phyloP scores from a whole-genome alignment of 2,888 invertebrate genomes.

The Rotaria magnacalcarata region DNA sequence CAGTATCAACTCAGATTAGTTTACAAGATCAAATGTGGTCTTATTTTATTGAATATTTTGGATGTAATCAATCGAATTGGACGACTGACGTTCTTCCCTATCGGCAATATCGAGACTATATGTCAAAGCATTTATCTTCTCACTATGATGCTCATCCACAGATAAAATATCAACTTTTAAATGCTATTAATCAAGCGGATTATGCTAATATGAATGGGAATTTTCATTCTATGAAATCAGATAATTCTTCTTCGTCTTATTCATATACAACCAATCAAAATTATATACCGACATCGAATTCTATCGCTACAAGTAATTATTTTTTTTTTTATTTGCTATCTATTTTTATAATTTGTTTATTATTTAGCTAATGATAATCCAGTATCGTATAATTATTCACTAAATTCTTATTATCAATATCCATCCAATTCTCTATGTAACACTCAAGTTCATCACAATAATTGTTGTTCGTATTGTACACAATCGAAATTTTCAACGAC shows the following conservation, averaged over 20 bases:
- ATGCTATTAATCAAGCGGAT: not conserved
- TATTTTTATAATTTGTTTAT: not conserved
- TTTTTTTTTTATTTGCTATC: not conserved
- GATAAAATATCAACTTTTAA: not conserved
- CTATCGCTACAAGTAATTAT: not conserved
- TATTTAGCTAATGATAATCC: not conserved
- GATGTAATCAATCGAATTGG: not conserved
- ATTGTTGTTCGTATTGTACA: not conserved
- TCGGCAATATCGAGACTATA: not conserved
- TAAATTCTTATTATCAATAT: not conserved
- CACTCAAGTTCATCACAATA: not conserved
- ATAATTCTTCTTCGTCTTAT: not conserved
- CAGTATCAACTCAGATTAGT: not conserved
- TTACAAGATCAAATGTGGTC: not conserved
- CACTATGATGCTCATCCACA: not conserved
- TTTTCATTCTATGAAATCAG: not conserved
- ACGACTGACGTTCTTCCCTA: not conserved
- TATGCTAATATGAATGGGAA: not conserved
- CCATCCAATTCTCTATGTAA: not conserved
- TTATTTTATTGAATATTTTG: not conserved
- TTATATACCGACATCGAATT: not conserved
- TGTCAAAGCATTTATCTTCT: not conserved
- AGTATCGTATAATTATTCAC: not conserved
- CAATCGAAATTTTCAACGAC: not conserved
- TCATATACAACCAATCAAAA: not conserved